Evolutionary conservation across 2,888 invertebrate species (phyloP), one percentile per base, ranked within the genome.

Genomic region (Drosophila setosimentum): DNA sequence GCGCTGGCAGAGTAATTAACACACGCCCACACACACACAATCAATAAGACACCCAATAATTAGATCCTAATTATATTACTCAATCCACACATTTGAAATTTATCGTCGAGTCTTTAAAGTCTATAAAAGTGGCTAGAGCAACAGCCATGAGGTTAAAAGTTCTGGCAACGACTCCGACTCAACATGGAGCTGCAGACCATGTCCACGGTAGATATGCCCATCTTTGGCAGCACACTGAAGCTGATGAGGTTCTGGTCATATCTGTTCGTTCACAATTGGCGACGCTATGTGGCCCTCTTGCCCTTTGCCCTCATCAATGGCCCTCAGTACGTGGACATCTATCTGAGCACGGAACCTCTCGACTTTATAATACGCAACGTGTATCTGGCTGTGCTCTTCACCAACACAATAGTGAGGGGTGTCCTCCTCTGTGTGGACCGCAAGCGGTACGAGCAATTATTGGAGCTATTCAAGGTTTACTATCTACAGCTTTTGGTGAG

Each of bases 201-300:
- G 85, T 30, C 72, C 1, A 87, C 89, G 11, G 68, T 82, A n/a
- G 85, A 91, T 16, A 79, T 92, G 73, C 91, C 91, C 1, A 76
- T 91, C 16, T 89, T 90, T 30, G 82, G 77, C 29, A 79, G 37
- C 32, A 90, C 85, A 6, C 35, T 92, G 33, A 83, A 78, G 55
- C 73, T 91, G 11, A 84, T 92, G 85, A 90, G 87, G 71, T 92
- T 87, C 69, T 92, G 91, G 92, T 87, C 87, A 1, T 84, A 90
- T 70, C 77, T 91, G 0, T 84, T 79, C 30, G 87, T 83, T 7
- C 90, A 91, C 74, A 92, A 92, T 58, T 92, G 91, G 91, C 86
- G 91, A 0, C 83, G 91, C n/a, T 92, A 92, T 69, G 66, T 87
- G 27, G 87, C 91, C 6, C 67, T 91, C 51, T 79, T 76, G 10